A percentile compares a stretch with the other conserved stretches of the same genome.
Evolutionary conservation across 2,797 vertebrate genomes (phyloP).

Genomic region (Iguana delicatissima): DNA sequence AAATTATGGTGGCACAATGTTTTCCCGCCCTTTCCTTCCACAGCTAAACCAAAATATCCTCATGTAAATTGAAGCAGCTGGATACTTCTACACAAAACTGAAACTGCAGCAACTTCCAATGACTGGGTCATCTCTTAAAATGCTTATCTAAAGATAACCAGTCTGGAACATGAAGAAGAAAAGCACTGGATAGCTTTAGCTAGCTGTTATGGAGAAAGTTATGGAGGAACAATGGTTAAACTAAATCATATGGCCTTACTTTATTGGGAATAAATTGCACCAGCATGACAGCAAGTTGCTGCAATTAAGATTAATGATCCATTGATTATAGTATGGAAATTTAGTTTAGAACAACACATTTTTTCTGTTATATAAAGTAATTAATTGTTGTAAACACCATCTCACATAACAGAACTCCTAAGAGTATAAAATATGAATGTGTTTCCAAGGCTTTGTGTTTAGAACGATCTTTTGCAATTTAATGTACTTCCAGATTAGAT

Average conservation of each 20-base stretch:
- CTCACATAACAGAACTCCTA: conserved; percentile 4
- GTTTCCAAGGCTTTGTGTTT: conserved; percentile 28
- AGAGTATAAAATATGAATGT: background rate
- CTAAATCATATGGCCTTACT: conserved; percentile 55
- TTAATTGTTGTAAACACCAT: conserved; percentile 47
- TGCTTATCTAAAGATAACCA: conserved; percentile 34
- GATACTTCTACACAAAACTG: background rate
- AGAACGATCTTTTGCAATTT: background rate
- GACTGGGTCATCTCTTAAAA: conserved; percentile 27
- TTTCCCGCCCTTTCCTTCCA: background rate
- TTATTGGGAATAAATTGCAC: conserved; percentile 55
- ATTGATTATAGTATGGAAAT: conserved; percentile 67
- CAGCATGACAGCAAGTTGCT: conserved; percentile 55
- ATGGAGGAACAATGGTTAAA: conserved; percentile 42
- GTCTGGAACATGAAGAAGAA: conserved; percentile 48
- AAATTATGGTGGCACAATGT: background rate
- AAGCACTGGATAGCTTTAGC: conserved; percentile 40
- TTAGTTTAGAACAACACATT: conserved; percentile 66
- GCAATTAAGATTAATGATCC: conserved; percentile 71
- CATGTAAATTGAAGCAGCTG: background rate
- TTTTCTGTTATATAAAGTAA: conserved; percentile 36
- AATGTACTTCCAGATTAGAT: background rate
- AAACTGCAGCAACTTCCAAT: background rate
- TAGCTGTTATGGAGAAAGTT: conserved; percentile 40
- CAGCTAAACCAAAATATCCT: background rate